Percentiles rank a stretch among this genome's conserved stretches.
Conservation (phyloP, 2,888 invertebrate genomes). For the Chloroclystis v-ata region DNA sequence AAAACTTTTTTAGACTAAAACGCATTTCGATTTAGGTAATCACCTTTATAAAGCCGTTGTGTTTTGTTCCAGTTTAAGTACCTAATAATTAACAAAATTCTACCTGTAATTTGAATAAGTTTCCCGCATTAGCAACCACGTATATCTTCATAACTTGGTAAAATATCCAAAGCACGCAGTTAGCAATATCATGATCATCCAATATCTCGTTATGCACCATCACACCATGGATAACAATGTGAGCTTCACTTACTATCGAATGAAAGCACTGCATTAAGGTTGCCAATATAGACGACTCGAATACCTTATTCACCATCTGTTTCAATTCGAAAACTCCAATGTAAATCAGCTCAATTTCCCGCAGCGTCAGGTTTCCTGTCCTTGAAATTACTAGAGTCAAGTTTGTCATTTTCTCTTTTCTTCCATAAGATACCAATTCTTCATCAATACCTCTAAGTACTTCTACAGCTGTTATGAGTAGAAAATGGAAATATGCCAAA, state of each 20-base stretch:
- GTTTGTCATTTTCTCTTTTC: slow-evolving; percentile 20
- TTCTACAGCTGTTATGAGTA: slow-evolving; percentile 45
- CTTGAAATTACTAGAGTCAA: slow-evolving; percentile 35
- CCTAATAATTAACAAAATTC: slow-evolving; percentile 9
- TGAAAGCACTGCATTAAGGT: slow-evolving; percentile 59
- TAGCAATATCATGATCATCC: slow-evolving; percentile 44
- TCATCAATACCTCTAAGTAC: slow-evolving; percentile 44
- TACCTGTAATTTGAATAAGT: slow-evolving; percentile 50
- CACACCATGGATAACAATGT: slow-evolving; percentile 58
- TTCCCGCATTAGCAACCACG: slow-evolving; percentile 47
- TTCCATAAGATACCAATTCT: slow-evolving; percentile 24
- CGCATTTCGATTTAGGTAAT: too few species aligned
- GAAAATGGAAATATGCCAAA: slow-evolving; percentile 46
- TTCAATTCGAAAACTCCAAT: slow-evolving; percentile 47
- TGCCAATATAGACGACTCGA: slow-evolving; percentile 52
- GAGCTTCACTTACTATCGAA: slow-evolving; percentile 54
- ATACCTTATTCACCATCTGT: slow-evolving; percentile 46
- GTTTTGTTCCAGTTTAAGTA: too few species aligned
- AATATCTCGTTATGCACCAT: slow-evolving; percentile 36
- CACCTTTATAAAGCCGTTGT: too few species aligned
- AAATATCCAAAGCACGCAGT: slow-evolving; percentile 55
- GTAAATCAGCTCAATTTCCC: slow-evolving; percentile 48
- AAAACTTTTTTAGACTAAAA: too few species aligned
- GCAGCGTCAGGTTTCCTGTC: slow-evolving; percentile 34
- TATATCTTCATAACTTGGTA: slow-evolving; percentile 61